Evolutionary conservation across 2,797 vertebrate genomes (phyloP).

Genomic region (Chelon auratus): DNA sequence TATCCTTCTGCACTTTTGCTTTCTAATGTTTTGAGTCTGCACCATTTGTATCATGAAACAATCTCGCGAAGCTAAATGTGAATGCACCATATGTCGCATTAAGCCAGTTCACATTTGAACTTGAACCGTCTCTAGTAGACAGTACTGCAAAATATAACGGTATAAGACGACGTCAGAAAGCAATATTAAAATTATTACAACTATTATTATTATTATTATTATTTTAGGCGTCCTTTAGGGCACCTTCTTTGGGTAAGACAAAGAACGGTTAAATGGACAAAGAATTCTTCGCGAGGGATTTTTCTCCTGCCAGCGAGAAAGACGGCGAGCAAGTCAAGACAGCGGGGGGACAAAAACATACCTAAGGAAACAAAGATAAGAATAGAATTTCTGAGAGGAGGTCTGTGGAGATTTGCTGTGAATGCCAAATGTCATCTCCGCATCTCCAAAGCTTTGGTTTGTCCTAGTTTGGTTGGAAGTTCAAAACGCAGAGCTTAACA

Average conservation of each 20-base stretch:
- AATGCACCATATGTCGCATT: too few species aligned
- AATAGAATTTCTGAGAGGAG: constrained; percentile 64
- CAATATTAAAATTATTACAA: too few species aligned
- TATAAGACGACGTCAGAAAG: too few species aligned
- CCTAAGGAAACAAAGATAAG: constrained; percentile 58
- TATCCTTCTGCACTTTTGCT: too few species aligned
- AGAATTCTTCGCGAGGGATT: constrained; percentile 2
- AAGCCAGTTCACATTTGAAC: too few species aligned
- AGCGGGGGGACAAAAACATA: constrained; percentile 51
- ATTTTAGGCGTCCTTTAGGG: too few species aligned
- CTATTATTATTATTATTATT: too few species aligned
- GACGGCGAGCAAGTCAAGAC: constrained; percentile 23
- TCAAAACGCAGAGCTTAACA: constrained; percentile 52
- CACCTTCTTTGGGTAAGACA: neutral
- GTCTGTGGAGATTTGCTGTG: constrained; percentile 70
- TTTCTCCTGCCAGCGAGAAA: constrained; percentile 34
- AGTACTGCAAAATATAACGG: too few species aligned
- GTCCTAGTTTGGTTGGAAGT: constrained; percentile 68
- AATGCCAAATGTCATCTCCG: constrained; percentile 75
- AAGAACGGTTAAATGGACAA: constrained; percentile 7
- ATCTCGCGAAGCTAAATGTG: too few species aligned
- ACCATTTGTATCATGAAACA: too few species aligned
- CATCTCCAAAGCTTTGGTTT: constrained; percentile 65
- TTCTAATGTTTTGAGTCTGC: too few species aligned
- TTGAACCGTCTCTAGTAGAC: too few species aligned